These are phyloP conservation scores for Acyrthosiphon pisum DNA, from an alignment of 1,140 invertebrate genomes.

Conservation along the genomic window DNA sequence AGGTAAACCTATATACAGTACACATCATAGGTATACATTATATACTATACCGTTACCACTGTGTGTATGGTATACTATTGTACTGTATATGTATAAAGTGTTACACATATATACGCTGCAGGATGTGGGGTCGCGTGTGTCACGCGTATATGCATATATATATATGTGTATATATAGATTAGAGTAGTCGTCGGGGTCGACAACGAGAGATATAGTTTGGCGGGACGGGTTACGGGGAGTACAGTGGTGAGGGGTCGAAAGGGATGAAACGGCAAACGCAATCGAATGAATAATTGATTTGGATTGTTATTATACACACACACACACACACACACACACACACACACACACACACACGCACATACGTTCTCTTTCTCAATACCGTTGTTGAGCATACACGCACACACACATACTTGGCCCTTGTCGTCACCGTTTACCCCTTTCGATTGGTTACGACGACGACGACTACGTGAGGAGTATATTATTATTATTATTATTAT, in stretches of 20 bases:
- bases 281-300: constrained; percentile 59
- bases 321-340: not conserved
- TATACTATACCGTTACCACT: not conserved
- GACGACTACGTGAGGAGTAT: constrained; percentile 19
- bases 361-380: constrained; percentile 2
- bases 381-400: not conserved
- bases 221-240: not conserved
- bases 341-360: not conserved
- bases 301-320: constrained; percentile 59
- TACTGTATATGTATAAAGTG: not conserved
- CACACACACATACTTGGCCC: not conserved
- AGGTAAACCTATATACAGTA: not conserved
- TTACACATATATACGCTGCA: not conserved
- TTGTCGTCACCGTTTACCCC: constrained; percentile 56
- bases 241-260: constrained; percentile 53
- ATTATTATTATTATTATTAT: constrained; percentile 50
- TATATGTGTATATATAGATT: constrained; percentile 15
- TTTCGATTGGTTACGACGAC: constrained; percentile 50
- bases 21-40: not conserved
- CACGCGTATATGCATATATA: not conserved
- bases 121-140: constrained; percentile 49
- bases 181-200: not conserved
- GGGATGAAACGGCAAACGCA: constrained; percentile 59
- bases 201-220: constrained; percentile 7
- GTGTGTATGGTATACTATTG: not conserved